These are phyloP conservation scores for Matsumurasca onukii DNA, from an alignment of 1,140 invertebrate species.

Conservation along the genomic window DNA sequence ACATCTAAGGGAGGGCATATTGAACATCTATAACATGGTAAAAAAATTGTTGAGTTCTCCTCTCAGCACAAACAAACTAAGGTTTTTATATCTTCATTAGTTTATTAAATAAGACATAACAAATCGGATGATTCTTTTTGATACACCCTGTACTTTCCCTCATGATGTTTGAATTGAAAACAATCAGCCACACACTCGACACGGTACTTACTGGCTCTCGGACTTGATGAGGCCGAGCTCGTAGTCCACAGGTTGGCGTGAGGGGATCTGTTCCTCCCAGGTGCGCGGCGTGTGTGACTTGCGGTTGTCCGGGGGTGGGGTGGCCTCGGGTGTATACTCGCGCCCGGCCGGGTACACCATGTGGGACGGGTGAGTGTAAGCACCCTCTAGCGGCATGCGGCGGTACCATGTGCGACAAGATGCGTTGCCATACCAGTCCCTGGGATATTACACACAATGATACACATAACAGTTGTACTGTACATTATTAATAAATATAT, in stretches of 20 bases:
- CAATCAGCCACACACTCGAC: not conserved
- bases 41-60: no score
- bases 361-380: constrained; percentile 85
- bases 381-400: constrained; percentile 73
- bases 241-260: constrained; percentile 78
- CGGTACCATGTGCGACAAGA: constrained; percentile 85
- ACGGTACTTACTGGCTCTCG: constrained; percentile 78
- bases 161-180: no score
- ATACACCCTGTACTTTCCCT: no score
- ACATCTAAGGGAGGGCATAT: no score
- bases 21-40: no score
- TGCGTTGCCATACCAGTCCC: constrained; percentile 87
- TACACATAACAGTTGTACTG: no score
- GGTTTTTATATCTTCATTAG: no score
- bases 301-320: constrained; percentile 56
- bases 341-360: constrained; percentile 92
- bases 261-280: constrained; percentile 68
- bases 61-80: no score
- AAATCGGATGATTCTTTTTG: no score
- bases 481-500: no score
- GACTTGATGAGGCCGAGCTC: constrained; percentile 78
- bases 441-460: constrained; percentile 47
- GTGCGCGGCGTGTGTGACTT: constrained; percentile 51
- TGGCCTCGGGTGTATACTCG: constrained; percentile 70
- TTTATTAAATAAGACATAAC: no score